Evolutionary conservation across 2,797 vertebrate species (phyloP).

Genomic region (Aldrovandia affinis): DNA sequence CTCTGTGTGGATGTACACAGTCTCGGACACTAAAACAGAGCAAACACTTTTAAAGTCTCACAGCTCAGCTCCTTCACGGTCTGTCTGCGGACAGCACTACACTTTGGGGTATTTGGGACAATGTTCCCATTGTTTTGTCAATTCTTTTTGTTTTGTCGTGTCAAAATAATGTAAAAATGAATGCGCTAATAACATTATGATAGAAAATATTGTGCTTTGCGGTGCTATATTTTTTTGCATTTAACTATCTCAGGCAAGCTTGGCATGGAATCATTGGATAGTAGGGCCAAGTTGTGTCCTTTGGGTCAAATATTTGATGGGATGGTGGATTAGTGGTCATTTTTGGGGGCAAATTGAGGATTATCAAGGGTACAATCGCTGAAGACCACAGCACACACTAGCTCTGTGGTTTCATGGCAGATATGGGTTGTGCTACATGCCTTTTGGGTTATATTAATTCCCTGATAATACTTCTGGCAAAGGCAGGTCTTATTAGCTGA

Average conservation of each 20-base stretch:
- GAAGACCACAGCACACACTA: not conserved
- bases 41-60: slow-evolving; percentile 27
- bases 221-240: too few species aligned
- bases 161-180: not conserved
- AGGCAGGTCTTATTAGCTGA: too few species aligned
- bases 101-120: not conserved
- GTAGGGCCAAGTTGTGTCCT: not conserved
- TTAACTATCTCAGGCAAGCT: too few species aligned
- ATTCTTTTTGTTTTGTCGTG: too few species aligned
- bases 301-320: not conserved
- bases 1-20: not conserved
- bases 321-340: not conserved
- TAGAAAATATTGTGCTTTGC: too few species aligned
- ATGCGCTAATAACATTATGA: not conserved
- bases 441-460: not conserved
- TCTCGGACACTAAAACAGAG: slow-evolving; percentile 14
- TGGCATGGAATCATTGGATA: too few species aligned
- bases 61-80: not conserved
- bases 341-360: not conserved
- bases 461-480: not conserved
- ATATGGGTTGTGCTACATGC: not conserved
- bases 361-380: not conserved
- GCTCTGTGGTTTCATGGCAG: not conserved
- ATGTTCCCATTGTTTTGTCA: not conserved
- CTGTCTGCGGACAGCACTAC: not conserved